Conservation (phyloP, 2,888 invertebrate species). For the Choreutis nemorana region DNA sequence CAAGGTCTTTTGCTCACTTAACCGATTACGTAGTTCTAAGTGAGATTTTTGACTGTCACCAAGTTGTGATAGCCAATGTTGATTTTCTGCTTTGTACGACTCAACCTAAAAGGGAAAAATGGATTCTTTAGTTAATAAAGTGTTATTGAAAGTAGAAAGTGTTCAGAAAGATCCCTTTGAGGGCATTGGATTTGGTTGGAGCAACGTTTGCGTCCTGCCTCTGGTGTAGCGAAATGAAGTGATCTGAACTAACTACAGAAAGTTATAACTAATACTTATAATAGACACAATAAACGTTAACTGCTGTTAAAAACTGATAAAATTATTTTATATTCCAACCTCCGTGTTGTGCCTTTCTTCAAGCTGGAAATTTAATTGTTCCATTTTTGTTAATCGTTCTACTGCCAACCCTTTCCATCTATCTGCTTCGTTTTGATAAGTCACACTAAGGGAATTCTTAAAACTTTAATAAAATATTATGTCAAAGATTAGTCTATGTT, state of each 20-base stretch:
- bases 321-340: too few relatives aligned
- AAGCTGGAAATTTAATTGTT: conserved; percentile 64
- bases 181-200: too few relatives aligned
- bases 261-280: too few relatives aligned
- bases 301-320: too few relatives aligned
- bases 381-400: conserved; percentile 72
- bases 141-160: too few relatives aligned
- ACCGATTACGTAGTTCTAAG: conserved; percentile 50
- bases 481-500: conserved; percentile 25
- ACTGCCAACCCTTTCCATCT: conserved; percentile 74
- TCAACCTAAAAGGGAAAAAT: conserved; percentile 38
- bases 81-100: conserved; percentile 70
- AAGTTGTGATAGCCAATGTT: conserved; percentile 69
- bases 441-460: conserved; percentile 19
- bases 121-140: too few relatives aligned
- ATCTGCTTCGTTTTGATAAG: conserved; percentile 41
- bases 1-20: conserved; percentile 49
- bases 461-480: neutral
- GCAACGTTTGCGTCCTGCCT: too few relatives aligned
- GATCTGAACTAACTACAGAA: too few relatives aligned
- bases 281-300: neutral
- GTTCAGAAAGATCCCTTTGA: too few relatives aligned
- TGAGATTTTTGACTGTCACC: conserved; percentile 60
- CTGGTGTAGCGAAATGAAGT: too few relatives aligned
- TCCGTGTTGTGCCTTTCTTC: conserved; percentile 71